These are phyloP conservation scores for Taeniopygia guttata DNA, from an alignment of 2,797 vertebrate species.

Conservation along the genomic window DNA sequence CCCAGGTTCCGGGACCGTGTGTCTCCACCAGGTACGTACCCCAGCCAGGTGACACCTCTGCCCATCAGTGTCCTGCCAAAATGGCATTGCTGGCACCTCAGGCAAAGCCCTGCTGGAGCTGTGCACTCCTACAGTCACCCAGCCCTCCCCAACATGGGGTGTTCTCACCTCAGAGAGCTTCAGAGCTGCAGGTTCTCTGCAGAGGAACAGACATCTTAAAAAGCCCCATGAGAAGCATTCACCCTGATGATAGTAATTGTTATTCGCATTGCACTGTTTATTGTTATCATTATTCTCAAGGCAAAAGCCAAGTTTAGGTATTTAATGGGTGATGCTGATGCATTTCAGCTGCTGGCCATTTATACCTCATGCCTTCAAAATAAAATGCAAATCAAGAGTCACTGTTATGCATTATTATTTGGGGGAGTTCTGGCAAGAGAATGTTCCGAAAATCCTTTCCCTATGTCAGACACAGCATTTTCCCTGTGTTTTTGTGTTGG, in stretches of 20 bases:
- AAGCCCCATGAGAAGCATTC: not conserved
- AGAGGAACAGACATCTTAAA: not conserved
- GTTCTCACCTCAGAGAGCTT: not conserved
- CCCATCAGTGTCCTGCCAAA: not conserved
- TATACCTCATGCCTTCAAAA: not conserved
- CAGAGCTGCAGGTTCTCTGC: not conserved
- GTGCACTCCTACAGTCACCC: not conserved
- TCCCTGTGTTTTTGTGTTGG: not conserved
- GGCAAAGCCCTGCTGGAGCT: not conserved
- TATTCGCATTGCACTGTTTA: not conserved
- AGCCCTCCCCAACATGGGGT: not conserved
- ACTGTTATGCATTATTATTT: not conserved
- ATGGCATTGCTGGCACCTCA: not conserved
- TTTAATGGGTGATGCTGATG: not conserved
- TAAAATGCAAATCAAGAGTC: not conserved
- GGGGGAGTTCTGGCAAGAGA: not conserved
- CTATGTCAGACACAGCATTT: not conserved
- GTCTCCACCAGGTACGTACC: slow-evolving; percentile 88
- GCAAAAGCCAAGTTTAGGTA: not conserved
- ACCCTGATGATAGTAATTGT: not conserved
- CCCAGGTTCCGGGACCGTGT: slow-evolving; percentile 91
- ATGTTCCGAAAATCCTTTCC: not conserved
- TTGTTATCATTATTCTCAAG: not conserved
- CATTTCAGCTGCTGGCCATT: not conserved
- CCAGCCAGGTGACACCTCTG: not conserved